Conservation (phyloP, 2,113 vertebrate species). For the Zosterops pallidus region DNA sequence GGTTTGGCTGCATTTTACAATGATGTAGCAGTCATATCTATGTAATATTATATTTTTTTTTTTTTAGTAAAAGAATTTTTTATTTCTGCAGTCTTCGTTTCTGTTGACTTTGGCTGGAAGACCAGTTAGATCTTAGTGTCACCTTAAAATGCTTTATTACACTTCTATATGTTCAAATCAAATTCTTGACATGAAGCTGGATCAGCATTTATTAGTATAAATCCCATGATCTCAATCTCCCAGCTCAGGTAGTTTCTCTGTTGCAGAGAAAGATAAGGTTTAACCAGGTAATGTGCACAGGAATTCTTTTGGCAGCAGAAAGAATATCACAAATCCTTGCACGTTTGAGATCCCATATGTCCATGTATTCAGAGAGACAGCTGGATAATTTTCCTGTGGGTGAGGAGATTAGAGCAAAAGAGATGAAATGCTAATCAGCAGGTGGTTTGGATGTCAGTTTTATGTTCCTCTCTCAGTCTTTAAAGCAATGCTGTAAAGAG, state of each 20-base stretch:
- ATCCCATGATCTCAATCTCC: background rate
- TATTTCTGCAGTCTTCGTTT: background rate
- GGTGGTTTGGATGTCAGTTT: background rate
- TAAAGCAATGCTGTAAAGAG: background rate
- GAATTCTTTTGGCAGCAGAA: constrained; percentile 3
- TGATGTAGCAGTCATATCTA: background rate
- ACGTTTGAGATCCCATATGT: background rate
- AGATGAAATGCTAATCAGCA: background rate
- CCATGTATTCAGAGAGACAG: background rate
- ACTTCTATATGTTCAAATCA: background rate
- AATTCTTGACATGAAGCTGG: background rate
- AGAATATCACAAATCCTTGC: background rate
- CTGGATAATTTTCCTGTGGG: background rate
- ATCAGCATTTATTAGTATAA: constrained; percentile 14
- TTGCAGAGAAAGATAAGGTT: background rate
- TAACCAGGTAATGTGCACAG: background rate
- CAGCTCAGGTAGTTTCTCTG: background rate
- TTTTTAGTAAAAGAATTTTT: background rate
- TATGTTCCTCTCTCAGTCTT: background rate
- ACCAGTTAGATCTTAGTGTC: background rate
- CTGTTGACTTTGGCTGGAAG: constrained; percentile 1
- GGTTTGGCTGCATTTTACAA: background rate
- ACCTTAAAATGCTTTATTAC: constrained; percentile 25
- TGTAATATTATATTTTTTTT: background rate
- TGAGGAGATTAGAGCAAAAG: background rate